phyloP scores from a whole-genome alignment of 2,797 vertebrate genomes.

The Ambastaia sidthimunki region DNA sequence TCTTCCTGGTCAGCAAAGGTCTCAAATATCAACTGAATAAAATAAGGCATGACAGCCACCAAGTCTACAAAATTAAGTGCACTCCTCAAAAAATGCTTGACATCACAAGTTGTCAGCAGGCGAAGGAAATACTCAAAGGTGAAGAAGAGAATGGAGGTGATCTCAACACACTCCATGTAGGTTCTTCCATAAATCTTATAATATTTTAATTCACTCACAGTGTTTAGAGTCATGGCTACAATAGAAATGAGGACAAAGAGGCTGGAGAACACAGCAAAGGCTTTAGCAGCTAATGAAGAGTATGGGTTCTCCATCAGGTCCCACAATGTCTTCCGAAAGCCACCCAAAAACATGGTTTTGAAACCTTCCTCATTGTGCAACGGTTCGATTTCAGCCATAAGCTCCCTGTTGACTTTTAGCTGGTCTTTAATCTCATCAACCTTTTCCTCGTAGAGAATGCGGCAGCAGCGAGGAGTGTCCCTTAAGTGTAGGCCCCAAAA shows the following conservation, averaged over 20 bases:
- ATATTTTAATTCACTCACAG: constrained; percentile 84
- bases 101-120: constrained; percentile 82
- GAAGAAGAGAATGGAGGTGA: constrained; percentile 88
- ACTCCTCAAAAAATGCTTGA: constrained; percentile 84
- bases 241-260: constrained; percentile 90
- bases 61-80: constrained; percentile 88
- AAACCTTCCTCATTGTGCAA: constrained; percentile 76
- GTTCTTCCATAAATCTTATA: constrained; percentile 78
- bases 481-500: constrained; percentile 89
- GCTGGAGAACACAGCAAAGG: constrained; percentile 87
- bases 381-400: constrained; percentile 86
- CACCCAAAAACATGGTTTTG: constrained; percentile 80
- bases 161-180: constrained; percentile 87
- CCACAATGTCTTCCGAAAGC: constrained; percentile 81
- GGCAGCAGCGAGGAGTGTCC: constrained; percentile 85
- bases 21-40: constrained; percentile 87
- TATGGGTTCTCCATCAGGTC: constrained; percentile 90
- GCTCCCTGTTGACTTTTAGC: constrained; percentile 86
- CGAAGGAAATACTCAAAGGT: constrained; percentile 86
- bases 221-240: constrained; percentile 89
- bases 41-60: constrained; percentile 91
- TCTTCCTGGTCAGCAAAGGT: constrained; percentile 76
- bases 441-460: constrained; percentile 89
- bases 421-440: constrained; percentile 86
- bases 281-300: constrained; percentile 86